Evolutionary conservation across 2,888 invertebrate genomes (phyloP).

Genomic region (Panzeria rudis): DNA sequence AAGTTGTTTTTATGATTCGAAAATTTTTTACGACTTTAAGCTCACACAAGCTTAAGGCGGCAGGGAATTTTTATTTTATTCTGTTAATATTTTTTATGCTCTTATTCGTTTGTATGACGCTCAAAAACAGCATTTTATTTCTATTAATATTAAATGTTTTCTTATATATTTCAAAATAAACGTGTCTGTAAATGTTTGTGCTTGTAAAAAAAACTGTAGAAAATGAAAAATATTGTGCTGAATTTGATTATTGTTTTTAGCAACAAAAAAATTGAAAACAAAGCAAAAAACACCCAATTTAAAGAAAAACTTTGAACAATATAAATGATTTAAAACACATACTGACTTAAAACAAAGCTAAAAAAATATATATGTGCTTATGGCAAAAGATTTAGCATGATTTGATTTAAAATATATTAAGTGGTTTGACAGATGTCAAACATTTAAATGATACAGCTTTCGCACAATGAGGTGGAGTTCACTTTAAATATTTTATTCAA

Average conservation of each 20-base stretch:
- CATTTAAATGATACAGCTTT: neutral
- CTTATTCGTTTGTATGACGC: conserved; percentile 21
- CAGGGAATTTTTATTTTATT: conserved; percentile 25
- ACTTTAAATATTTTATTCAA: no score
- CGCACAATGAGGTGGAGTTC: neutral
- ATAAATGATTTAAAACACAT: conserved; percentile 29
- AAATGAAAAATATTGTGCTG: conserved; percentile 34
- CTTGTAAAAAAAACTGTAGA: conserved; percentile 3
- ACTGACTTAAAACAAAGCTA: conserved; percentile 1
- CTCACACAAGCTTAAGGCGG: conserved; percentile 12
- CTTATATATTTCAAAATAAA: neutral
- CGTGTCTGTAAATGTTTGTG: neutral
- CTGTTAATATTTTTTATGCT: conserved; percentile 10
- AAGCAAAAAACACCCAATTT: neutral
- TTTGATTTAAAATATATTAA: conserved; percentile 22
- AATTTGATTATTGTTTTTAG: conserved; percentile 38
- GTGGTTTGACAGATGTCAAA: conserved; percentile 12
- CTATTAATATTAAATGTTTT: conserved; percentile 40
- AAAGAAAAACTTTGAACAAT: conserved; percentile 26
- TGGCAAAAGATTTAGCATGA: neutral
- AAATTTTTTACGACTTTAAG: conserved; percentile 19
- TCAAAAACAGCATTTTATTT: conserved; percentile 48
- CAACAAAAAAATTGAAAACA: neutral
- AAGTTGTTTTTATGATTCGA: conserved; percentile 44
- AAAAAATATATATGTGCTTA: neutral